Evolutionary conservation across 2,113 vertebrate genomes (phyloP), one percentile per base, ranked within the genome.

Genomic region (Thamnaconus septentrionalis): DNA sequence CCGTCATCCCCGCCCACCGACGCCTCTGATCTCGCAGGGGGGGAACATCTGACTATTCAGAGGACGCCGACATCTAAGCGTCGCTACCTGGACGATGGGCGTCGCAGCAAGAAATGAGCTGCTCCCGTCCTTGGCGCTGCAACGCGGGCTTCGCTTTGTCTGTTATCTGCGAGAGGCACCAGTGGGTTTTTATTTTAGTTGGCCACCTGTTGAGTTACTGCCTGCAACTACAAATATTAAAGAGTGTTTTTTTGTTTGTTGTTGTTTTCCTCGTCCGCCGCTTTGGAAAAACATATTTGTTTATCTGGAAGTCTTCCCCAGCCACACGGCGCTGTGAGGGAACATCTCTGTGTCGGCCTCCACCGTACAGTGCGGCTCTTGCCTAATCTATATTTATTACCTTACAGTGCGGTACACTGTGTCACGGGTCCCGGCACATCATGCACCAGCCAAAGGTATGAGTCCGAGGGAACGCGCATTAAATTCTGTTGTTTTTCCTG

Each of bases 371-470:
- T 31, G 18, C 18, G 18, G 18, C n/a, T 40, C 52, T 10, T 40
- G 57, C 12, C 63, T 48, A 3, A 4, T 41, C 61, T 62, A 42
- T 31, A 58, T 66, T 69, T 54, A 64, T 11, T 57, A 31, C 43
- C 39, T 7, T 18, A 31, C 53, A 61, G 44, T 43, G 4, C 43
- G 55, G 7, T 49, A 8, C 8, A 7, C 44, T 45, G 44, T 7
- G 11, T 41, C 8, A n/a, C 12, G 41, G 46, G 11, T 8, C 1
- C 5, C 4, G 50, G 4, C 4, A 45, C 7, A 9, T 51, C 39
- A 31, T 7, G 9, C 46, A 50, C 7, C n/a, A 44, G 41, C 6
- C 57, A 59, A 39, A 7, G n/a, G 10, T 7, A 48, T 42, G 54
- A 55, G 61, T 53, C 3, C 45, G 46, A 5, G 5, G 2, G 7